Evolutionary conservation across 2,797 vertebrate species (phyloP), one percentile per base, ranked within the genome.

Genomic region (Cheirogaleus major): DNA sequence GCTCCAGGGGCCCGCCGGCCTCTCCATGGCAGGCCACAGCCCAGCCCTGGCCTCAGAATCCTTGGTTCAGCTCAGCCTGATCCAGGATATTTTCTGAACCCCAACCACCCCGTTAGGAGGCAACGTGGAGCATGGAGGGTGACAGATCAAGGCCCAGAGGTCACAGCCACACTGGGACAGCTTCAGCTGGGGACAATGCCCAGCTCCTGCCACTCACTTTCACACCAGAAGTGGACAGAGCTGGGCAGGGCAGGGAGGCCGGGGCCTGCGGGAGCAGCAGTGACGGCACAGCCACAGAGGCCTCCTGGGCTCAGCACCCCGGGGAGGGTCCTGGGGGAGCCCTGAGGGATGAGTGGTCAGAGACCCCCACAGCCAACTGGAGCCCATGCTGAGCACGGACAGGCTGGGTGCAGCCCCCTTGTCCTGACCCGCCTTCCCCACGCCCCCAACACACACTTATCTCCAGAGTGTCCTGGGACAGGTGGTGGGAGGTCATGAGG

Each of bases 1-100:
- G 41, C 14, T 70, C 14, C 22, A 15, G 72, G 78, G 15, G 14
- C 14, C 81, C 0, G 0, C 23, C 1, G 0, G 67, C 69, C 41
- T 79, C 81, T 25, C 50, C 15, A 10, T 30, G 6, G 73, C 43
- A 63, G 52, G 32, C 35, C 20, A 18, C 30, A n/a, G 22, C 72
- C 80, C 2, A 43, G 65, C 1, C 32, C 63, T 8, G 22, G 61
- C 18, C 52, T 48, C 1, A 0, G 22, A 59, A 30, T 80, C 45
- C 27, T 73, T 27, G 32, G 25, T 55, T 75, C 27, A 3, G 30
- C 38, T 55, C 41, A 25, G 81, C n/a, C 52, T 12, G 30, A 61
- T 13, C 43, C 70, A 23, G 67, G 76, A 69, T 72, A 76, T 55
- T 15, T 0, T 35, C n/a, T 2, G 89, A 81, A 38, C 22, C 30